These are phyloP conservation scores for Hyperopisus bebe DNA, from an alignment of 2,113 vertebrate genomes.

Conservation along the genomic window DNA sequence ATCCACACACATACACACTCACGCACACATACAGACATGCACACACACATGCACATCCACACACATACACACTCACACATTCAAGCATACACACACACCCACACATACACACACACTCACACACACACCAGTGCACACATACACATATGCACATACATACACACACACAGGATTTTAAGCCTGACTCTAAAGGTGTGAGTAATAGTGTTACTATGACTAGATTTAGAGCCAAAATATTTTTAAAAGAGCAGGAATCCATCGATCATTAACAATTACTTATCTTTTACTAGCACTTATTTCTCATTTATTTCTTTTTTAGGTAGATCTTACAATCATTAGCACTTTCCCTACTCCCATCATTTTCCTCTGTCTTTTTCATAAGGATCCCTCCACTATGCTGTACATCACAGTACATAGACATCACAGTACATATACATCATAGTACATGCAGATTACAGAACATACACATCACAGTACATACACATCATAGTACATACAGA, in stretches of 20 bases:
- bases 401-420: neutral
- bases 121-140: too few species aligned
- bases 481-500: neutral
- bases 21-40: too few species aligned
- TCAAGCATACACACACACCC: too few species aligned
- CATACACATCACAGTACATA: neutral
- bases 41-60: too few species aligned
- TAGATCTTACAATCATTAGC: neutral
- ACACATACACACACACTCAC: too few species aligned
- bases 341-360: neutral
- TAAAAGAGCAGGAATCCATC: neutral
- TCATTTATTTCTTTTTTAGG: neutral
- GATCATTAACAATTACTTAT: neutral
- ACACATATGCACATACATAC: too few species aligned
- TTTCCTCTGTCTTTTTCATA: neutral
- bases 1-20: too few species aligned
- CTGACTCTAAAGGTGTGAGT: neutral
- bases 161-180: neutral
- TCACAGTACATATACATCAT: neutral
- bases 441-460: neutral
- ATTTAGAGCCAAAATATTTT: neutral
- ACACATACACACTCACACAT: too few species aligned
- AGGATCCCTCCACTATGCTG: neutral
- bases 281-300: neutral
- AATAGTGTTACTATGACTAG: neutral